Evolutionary conservation across 2,113 vertebrate species (phyloP).

Genomic region (Cephalophus harveyi): DNA sequence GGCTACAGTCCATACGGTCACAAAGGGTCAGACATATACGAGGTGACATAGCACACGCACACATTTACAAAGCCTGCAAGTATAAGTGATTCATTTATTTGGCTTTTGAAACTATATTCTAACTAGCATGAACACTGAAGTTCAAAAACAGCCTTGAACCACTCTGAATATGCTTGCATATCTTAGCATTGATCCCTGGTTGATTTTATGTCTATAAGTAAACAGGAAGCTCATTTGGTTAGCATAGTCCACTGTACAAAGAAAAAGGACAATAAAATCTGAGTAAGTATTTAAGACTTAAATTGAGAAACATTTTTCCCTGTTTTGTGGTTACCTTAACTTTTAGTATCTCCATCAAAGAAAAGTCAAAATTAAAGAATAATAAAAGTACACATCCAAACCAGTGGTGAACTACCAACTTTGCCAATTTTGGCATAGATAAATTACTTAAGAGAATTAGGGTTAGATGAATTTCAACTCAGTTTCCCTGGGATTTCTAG

Average conservation of each 20-base stretch:
- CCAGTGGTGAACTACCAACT: not conserved
- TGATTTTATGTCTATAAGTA: not conserved
- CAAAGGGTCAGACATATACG: not conserved
- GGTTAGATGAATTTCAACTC: not conserved
- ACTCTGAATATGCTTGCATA: not conserved
- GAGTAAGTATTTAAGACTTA: not conserved
- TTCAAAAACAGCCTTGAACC: not conserved
- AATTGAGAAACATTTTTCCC: not conserved
- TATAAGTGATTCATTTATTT: not conserved
- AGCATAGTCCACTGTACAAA: not conserved
- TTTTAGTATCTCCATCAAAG: not conserved
- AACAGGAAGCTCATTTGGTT: not conserved
- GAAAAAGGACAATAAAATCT: not conserved
- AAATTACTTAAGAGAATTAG: not conserved
- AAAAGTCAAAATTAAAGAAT: not conserved
- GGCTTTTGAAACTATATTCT: not conserved
- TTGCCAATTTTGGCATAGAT: not conserved
- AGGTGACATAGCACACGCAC: rapidly evolving
- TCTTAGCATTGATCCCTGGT: not conserved
- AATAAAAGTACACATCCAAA: not conserved
- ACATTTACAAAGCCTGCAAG: not conserved
- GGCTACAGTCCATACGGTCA: not conserved
- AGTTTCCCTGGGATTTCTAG: not conserved
- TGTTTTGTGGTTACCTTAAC: not conserved
- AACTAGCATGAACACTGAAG: not conserved